These are phyloP conservation scores for Drosophila sproati DNA, from an alignment of 1,140 invertebrate species.

Conservation along the genomic window DNA sequence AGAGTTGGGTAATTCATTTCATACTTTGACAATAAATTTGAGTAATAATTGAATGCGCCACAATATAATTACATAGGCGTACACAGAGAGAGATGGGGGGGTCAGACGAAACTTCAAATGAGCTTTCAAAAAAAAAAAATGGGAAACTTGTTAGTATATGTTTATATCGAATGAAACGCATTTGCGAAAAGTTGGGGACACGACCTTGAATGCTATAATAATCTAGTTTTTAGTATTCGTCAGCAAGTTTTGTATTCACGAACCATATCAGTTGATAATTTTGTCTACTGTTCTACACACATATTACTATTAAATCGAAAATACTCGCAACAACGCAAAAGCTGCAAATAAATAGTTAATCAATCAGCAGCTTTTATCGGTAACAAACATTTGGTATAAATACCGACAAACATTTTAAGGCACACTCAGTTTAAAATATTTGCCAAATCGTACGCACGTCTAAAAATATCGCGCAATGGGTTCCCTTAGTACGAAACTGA, in stretches of 20 bases:
- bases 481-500: constrained; percentile 36
- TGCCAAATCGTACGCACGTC: constrained; percentile 9
- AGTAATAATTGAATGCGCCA: constrained; percentile 1
- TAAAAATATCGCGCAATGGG: constrained; percentile 32
- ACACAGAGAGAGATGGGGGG: too few relatives aligned
- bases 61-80: too few relatives aligned
- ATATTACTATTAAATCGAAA: neutral
- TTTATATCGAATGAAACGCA: too few relatives aligned
- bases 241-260: neutral
- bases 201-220: too few relatives aligned
- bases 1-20: constrained; percentile 2
- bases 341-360: constrained; percentile 25
- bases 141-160: too few relatives aligned
- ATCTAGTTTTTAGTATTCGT: neutral
- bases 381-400: constrained; percentile 26
- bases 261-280: constrained; percentile 2
- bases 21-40: constrained; percentile 2
- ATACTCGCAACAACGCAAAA: constrained; percentile 5
- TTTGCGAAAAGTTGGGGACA: too few relatives aligned
- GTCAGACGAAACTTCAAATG: too few relatives aligned
- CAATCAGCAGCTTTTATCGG: constrained; percentile 22
- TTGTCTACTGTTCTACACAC: neutral
- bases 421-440: constrained; percentile 30
- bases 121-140: too few relatives aligned
- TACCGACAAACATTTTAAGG: constrained; percentile 13